Conservation (phyloP, 2,113 vertebrate genomes). For the Mus pahari region DNA sequence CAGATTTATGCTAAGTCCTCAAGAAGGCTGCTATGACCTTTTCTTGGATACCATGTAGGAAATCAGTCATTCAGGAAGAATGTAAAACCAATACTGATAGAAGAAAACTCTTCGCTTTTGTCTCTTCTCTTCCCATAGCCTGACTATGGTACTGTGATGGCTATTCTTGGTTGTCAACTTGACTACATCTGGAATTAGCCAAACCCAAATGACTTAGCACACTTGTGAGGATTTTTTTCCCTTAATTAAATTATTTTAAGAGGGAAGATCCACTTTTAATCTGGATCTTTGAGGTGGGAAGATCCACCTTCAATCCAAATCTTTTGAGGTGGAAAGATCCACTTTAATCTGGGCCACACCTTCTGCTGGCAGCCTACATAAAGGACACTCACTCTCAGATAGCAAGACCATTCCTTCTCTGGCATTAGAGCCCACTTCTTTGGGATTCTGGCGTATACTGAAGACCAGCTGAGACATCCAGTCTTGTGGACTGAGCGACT, state of each 20-base stretch:
- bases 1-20: not conserved
- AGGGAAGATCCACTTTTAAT: not conserved
- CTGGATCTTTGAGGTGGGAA: not conserved
- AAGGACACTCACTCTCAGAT: not conserved
- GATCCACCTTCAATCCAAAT: not conserved
- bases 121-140: not conserved
- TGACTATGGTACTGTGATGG: not conserved
- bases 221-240: not conserved
- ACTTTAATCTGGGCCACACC: not conserved
- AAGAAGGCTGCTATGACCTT: not conserved
- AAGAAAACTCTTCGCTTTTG: slow-evolving; percentile 29
- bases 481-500: not conserved
- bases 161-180: not conserved
- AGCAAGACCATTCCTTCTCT: not conserved
- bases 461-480: not conserved
- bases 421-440: not conserved
- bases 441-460: not conserved
- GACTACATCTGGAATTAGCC: not conserved
- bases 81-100: not conserved
- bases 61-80: not conserved
- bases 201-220: not conserved
- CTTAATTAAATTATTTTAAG: not conserved
- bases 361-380: not conserved
- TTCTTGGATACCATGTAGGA: not conserved
- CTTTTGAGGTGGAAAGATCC: not conserved